Base-by-base conservation (phyloP, 1,140 invertebrate genomes). In the Drosophila truncata region DNA sequence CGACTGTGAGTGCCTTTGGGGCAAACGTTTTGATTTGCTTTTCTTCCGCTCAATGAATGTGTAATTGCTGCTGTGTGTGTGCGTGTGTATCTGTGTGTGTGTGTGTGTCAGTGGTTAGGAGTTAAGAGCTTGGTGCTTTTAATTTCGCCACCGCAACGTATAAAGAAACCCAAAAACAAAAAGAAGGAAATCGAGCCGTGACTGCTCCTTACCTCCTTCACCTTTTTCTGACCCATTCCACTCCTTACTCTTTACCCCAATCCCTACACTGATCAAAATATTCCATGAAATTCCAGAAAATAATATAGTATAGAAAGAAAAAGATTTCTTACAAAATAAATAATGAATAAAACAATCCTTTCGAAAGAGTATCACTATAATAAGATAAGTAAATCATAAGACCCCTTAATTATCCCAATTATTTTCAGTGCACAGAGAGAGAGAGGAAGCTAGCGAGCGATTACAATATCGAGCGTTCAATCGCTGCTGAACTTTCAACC, bases 401-500 rank as follows among this genome's bases (percentile, higher is more conserved):
- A 47, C 1, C 46, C 23, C 25, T 10, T 14, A 0, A 35, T 6
- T 9, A 3, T 16, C 1, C 4, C 1, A 18, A 42, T 42, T 42
- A 14, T 18, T 65, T 3, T 0, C 29, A 25, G 62, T 69, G 46
- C 31, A 54, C n/a, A 16, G 49, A 71, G 49, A 70, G 41, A 71
- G 35, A 46, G 64, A 76, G 50, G 74, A 41, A 37, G 70, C 55
- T 55, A 20, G 67, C 23, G 37, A 60, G 73, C 84, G 85, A 87
- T 87, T 87, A 87, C 84, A 90, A 84, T 87, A 88, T 80, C 80
- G 78, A 76, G 78, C 85, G 71, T 77, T 88, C 76, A 88, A 88
- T 88, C 80, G 81, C 46, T 41, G 78, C 69, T 88, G 84, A 88
- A 88, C 84, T 88, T 88, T 88, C 85, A 88, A 88, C 84, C 80